Base-by-base conservation (phyloP, 2,888 invertebrate species). In the Subacronicta megacephala region DNA sequence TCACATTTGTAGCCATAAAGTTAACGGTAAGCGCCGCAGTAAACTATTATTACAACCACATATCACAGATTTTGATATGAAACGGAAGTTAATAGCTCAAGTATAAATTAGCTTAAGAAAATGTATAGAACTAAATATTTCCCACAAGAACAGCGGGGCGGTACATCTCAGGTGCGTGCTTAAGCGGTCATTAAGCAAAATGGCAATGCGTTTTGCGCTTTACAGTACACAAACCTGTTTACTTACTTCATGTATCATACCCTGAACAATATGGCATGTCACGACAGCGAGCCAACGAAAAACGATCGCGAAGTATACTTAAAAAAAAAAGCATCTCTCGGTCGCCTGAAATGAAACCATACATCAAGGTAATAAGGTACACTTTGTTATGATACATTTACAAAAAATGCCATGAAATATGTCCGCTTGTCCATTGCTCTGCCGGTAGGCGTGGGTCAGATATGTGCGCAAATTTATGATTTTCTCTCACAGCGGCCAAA, bases 211-310 rank as follows among this genome's bases (percentile, higher is more conserved):
- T 85, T 89, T 77, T 84, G 85, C 81, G 80, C 83, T 81, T 82
- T 81, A 85, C 81, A 78, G 87, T 88, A 88, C 88, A 52, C 78
- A 84, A 90, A 92, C 92, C 91, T 85, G 92, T 90, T 90, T 84
- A 85, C 90, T 84, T 84, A 88, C 87, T 85, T 81, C 90, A 89
- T 89, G 90, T 91, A 91, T 90, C 90, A 90, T 89, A 78, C 82
- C 54, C 82, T 82, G 92, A 90, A 93, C 93, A 92, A 92, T 93
- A 92, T 92, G 92, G 91, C 88, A 84, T 90, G 92, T 92, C 92
- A 92, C 91, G 92, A 91, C 89, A 88, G 82, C 79, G 79, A 76
- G 80, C 83, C 84, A 77, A 78, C 80, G 84, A 88, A 91, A 90
- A 91, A 89, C 84, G 90, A 89, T 86, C 81, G 83, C 81, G 77